Evolutionary conservation across 1,140 invertebrate genomes (phyloP).

Genomic region (Pseudomyrmex concolor): DNA sequence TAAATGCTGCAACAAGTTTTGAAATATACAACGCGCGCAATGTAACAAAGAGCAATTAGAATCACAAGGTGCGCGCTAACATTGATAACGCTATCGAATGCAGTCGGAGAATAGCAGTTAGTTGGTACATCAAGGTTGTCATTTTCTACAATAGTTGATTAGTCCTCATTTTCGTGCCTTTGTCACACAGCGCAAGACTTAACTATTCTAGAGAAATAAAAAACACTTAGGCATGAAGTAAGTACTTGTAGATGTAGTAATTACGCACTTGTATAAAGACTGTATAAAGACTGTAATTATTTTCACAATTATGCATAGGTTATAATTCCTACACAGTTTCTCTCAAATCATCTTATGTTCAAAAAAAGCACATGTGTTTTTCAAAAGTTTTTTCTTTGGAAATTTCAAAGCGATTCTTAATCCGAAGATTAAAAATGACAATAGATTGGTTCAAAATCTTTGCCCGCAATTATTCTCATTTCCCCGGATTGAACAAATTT

Average conservation of each 20-base stretch:
- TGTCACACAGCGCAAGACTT: background rate
- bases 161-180: background rate
- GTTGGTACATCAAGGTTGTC: background rate
- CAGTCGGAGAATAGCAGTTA: background rate
- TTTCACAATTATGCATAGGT: background rate
- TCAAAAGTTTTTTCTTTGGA: background rate
- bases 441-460: background rate
- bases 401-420: background rate
- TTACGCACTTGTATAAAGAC: background rate
- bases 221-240: background rate
- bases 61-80: background rate
- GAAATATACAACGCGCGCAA: background rate
- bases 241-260: too few species aligned
- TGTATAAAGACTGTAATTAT: too few species aligned
- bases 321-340: too few species aligned
- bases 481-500: background rate
- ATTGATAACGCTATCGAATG: background rate
- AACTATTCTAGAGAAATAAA: background rate
- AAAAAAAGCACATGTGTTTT: too few species aligned
- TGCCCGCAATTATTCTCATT: background rate
- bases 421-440: background rate
- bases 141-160: background rate
- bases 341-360: too few species aligned
- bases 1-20: background rate
- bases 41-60: constrained; percentile 5